Evolutionary conservation across 2,797 vertebrate genomes (phyloP).

Genomic region (Eulemur coronatus): DNA sequence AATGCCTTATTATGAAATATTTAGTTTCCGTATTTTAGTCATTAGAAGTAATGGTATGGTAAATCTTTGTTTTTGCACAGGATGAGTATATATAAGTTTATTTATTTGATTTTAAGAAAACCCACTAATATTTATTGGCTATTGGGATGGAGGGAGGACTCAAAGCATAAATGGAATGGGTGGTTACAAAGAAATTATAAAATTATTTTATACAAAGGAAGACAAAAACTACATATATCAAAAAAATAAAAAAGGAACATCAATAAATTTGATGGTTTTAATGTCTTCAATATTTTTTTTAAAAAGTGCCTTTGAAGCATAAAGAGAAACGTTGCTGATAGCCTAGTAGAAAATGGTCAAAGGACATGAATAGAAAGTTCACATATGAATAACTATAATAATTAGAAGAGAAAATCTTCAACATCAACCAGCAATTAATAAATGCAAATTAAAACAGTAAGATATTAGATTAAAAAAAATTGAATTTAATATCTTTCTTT

Average conservation of each 20-base stretch:
- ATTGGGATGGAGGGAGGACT: neutral
- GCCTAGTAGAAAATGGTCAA: neutral
- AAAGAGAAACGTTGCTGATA: neutral
- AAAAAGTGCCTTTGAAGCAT: neutral
- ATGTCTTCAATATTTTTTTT: neutral
- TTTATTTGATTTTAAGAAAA: constrained; percentile 31
- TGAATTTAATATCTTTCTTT: constrained; percentile 36
- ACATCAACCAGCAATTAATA: neutral
- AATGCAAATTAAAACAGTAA: constrained; percentile 31
- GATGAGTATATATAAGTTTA: neutral
- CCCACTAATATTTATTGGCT: neutral
- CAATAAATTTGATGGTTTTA: neutral
- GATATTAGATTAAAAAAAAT: neutral
- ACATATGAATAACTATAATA: neutral
- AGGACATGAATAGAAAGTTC: neutral
- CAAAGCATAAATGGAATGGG: constrained; percentile 1
- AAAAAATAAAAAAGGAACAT: neutral
- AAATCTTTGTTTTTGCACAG: neutral
- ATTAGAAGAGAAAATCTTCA: constrained; percentile 4
- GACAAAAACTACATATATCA: neutral
- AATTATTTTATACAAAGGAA: constrained; percentile 29
- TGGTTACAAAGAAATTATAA: constrained; percentile 13
- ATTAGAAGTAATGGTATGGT: neutral
- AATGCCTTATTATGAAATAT: neutral
- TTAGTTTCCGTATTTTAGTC: neutral